Percentiles rank a stretch among this genome's conserved stretches.
phyloP scores from a whole-genome alignment of 2,113 vertebrate species.

The Coturnix japonica region DNA sequence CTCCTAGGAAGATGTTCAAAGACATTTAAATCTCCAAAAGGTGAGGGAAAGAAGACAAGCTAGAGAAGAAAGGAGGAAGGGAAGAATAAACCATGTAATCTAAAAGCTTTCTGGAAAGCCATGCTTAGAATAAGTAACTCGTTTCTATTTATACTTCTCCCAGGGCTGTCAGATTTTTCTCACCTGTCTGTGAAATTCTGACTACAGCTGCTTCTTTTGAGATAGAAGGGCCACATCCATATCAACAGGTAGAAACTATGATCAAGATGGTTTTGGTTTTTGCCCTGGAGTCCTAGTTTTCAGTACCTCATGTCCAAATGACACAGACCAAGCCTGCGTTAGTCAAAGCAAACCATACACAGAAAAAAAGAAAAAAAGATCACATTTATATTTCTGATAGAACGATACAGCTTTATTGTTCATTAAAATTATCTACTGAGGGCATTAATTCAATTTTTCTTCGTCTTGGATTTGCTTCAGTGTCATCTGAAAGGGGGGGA shows the following conservation, averaged over 20 bases:
- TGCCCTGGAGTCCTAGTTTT: background rate
- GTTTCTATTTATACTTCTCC: background rate
- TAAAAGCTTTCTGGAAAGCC: conserved; percentile 17
- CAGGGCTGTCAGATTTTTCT: background rate
- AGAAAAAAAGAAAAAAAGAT: background rate
- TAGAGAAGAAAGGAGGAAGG: background rate
- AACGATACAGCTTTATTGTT: background rate
- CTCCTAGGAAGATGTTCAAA: background rate
- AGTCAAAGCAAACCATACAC: background rate
- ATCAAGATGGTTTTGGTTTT: background rate
- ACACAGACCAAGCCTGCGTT: background rate
- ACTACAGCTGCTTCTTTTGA: background rate
- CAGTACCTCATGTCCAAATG: background rate
- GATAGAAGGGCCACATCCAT: background rate
- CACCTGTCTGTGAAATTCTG: conserved; percentile 24
- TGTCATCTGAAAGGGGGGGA: background rate
- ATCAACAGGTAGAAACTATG: background rate
- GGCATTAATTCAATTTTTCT: background rate
- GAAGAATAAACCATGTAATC: background rate
- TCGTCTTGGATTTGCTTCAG: background rate
- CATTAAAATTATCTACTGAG: background rate
- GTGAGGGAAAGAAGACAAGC: conserved; percentile 18
- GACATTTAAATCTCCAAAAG: conserved; percentile 25
- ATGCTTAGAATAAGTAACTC: conserved; percentile 43
- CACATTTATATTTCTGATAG: background rate